These are phyloP conservation scores for Frankliniella intonsa DNA, from an alignment of 2,888 invertebrate species.

Conservation along the genomic window DNA sequence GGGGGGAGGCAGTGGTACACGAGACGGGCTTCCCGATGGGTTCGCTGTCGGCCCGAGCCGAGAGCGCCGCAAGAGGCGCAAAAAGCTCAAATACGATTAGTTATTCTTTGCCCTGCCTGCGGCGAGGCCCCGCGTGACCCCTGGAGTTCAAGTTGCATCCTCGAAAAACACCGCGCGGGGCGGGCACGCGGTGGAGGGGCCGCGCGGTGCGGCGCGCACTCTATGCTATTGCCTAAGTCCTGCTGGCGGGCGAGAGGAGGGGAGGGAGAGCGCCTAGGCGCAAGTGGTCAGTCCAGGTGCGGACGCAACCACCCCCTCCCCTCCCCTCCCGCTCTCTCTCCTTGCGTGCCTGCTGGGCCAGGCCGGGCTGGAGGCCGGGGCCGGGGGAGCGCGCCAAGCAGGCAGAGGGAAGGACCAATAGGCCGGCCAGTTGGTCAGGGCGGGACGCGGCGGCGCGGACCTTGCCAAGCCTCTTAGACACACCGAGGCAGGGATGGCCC, in stretches of 20 bases:
- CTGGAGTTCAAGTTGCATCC: background rate
- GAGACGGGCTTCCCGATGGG: background rate
- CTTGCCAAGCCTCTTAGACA: no score
- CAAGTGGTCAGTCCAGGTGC: background rate
- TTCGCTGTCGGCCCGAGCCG: background rate
- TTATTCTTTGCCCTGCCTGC: no score
- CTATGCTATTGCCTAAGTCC: background rate
- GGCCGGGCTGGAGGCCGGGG: no score
- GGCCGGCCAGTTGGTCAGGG: no score
- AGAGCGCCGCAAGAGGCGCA: background rate
- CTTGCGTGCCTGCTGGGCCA: no score
- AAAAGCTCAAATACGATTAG: no score
- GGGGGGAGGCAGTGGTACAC: no score
- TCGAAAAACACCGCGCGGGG: background rate
- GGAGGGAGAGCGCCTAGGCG: background rate
- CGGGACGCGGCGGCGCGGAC: no score
- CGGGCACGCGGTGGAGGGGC: background rate
- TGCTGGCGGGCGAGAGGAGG: background rate
- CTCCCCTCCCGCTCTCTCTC: background rate
- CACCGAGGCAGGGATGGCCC: no score
- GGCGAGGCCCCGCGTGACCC: no score
- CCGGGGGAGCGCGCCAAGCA: no score
- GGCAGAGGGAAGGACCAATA: no score
- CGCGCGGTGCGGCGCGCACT: background rate
- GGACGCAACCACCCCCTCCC: background rate